These are phyloP conservation scores for Ctenochaetus hawaiiensis DNA, from an alignment of 2,797 vertebrate genomes.

Conservation along the genomic window DNA sequence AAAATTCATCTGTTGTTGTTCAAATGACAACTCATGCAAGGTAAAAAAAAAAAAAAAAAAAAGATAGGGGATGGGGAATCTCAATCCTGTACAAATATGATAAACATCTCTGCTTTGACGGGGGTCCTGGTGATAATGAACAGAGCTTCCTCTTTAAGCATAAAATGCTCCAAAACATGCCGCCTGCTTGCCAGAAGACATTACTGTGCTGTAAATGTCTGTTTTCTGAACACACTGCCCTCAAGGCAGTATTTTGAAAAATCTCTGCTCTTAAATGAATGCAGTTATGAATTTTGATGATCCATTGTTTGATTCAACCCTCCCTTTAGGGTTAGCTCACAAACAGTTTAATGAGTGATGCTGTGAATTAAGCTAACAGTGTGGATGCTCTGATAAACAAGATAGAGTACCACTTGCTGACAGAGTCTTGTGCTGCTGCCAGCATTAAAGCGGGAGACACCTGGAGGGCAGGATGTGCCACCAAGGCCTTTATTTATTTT, in stretches of 20 bases:
- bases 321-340: neutral
- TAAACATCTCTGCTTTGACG: constrained; percentile 10
- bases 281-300: constrained; percentile 29
- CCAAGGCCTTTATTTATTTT: constrained; percentile 15
- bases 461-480: neutral
- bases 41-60: neutral
- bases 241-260: neutral
- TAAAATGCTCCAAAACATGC: constrained; percentile 23
- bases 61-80: neutral
- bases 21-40: constrained; percentile 12
- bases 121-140: constrained; percentile 24
- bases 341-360: constrained; percentile 17
- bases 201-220: constrained; percentile 5
- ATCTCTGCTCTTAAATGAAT: constrained; percentile 17
- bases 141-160: constrained; percentile 4
- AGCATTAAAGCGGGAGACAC: constrained; percentile 11
- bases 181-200: neutral
- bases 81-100: constrained; percentile 11
- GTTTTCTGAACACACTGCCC: neutral
- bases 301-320: constrained; percentile 19
- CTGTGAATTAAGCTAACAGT: neutral
- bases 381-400: constrained; percentile 17
- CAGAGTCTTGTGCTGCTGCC: neutral
- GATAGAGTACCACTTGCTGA: neutral
- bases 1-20: constrained; percentile 12